Evolutionary conservation across 2,888 invertebrate genomes (phyloP), one percentile per base, ranked within the genome.

Genomic region (Uloborus plumipes): DNA sequence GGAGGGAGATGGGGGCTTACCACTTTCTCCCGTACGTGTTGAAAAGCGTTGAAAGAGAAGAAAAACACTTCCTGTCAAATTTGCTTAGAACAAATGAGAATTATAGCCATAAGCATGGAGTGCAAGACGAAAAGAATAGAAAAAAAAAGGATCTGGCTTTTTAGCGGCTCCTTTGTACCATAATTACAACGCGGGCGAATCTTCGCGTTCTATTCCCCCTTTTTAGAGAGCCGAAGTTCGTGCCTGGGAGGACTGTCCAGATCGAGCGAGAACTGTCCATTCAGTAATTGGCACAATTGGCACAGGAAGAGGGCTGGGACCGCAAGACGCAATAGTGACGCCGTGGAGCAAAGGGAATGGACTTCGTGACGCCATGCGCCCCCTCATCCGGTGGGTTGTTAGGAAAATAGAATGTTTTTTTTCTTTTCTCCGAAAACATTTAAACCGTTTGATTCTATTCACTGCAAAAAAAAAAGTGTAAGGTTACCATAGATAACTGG

Each of bases 51-150:
- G 47, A 66, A 78, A 71, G 39, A 61, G 16, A 62, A 61, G 58
- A 72, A 69, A 62, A 67, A 69, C 26, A 64, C 79, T 80, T 80
- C 79, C 79, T 80, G 79, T 80, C 79, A 80, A 80, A 80, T 71
- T 67, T 69, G 26, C 79, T 26, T 62, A 80, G 62, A 80, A 80
- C 79, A 80, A 80, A 80, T 80, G 79, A 73, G 72, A 80, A 73
- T 71, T 66, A 79, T 50, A 59, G 69, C 73, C 22, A 73, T 73
- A 80, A 73, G 61, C 67, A 49, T n/a, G n/a, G 51, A 62, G 73
- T 53, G 62, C 75, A 49, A 55, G 47, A 31, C 22, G 59, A 53
- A n/a, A n/a, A n/a, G n/a, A n/a, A n/a, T n/a, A n/a, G 39, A 59
- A 26, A 26, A 31, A 51, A 20, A 51, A 14, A 70, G n/a, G 55